Conservation (phyloP, 2,888 invertebrate genomes). For the Rhyacophila evoluta region DNA sequence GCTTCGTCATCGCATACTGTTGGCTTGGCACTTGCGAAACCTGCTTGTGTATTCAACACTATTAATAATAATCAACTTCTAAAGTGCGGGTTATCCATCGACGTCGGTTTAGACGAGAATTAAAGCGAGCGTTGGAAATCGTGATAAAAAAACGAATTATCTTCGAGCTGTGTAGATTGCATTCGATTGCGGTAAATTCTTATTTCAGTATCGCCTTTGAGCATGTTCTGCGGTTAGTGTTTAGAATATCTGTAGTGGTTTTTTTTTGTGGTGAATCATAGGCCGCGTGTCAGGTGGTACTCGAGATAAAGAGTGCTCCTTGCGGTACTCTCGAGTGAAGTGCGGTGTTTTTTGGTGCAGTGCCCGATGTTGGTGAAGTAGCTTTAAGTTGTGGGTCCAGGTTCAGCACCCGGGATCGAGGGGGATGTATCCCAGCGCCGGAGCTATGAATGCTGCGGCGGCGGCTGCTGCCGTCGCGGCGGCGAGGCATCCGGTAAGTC, state of each 20-base stretch:
- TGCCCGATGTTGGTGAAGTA: slow-evolving; percentile 16
- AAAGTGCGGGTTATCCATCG: not conserved
- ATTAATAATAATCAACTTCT: not conserved
- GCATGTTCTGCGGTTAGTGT: not conserved
- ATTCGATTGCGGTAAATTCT: not conserved
- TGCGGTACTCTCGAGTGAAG: slow-evolving; percentile 12
- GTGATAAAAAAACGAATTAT: not conserved
- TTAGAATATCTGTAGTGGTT: not conserved
- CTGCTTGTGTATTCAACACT: not conserved
- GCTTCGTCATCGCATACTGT: not conserved
- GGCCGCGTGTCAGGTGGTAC: not conserved
- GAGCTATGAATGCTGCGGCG: slow-evolving; percentile 86
- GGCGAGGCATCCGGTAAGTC: slow-evolving; percentile 88
- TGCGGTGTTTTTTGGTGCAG: slow-evolving; percentile 17
- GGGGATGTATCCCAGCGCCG: slow-evolving; percentile 85
- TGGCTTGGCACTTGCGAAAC: not conserved
- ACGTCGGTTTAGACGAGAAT: not conserved
- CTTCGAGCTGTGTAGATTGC: not conserved
- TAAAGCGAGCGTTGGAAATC: not conserved
- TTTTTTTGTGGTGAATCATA: not conserved
- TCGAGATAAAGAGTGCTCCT: not conserved
- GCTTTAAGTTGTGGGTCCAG: slow-evolving; percentile 2
- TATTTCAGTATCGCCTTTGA: not conserved
- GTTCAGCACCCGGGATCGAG: slow-evolving; percentile 23
- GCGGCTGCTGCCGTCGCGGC: slow-evolving; percentile 87